A percentile compares a stretch with the other conserved stretches of the same genome.
Evolutionary conservation across 64 coral and sea anemone species (phyloP).

Genomic region (Montipora cactus): DNA sequence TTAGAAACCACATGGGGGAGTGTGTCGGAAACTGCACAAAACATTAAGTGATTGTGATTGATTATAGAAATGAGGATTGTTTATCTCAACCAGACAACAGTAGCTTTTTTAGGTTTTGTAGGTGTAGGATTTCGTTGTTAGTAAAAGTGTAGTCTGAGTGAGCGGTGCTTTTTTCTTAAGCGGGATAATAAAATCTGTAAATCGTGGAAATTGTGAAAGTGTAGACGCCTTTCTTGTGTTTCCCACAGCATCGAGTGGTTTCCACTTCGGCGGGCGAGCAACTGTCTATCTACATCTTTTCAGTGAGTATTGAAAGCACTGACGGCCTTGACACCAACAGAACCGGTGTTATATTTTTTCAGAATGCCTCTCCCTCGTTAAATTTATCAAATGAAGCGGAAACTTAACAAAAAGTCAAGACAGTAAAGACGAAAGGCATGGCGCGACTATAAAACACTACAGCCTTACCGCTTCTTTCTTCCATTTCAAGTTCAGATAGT

Average conservation of each 20-base stretch:
- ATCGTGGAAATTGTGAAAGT: neutral
- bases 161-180: neutral
- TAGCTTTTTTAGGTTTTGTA: neutral
- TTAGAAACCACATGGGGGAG: neutral
- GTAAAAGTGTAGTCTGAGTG: neutral
- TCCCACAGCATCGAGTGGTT: neutral
- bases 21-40: neutral
- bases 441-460: too few relatives aligned
- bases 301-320: too few relatives aligned
- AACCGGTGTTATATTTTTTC: too few relatives aligned
- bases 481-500: neutral
- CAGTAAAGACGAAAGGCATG: too few relatives aligned
- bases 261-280: too few relatives aligned
- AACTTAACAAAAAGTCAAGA: too few relatives aligned
- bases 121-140: neutral
- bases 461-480: neutral
- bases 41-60: neutral
- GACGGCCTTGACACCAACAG: too few relatives aligned
- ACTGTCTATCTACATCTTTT: too few relatives aligned
- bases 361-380: too few relatives aligned
- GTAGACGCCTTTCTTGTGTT: constrained; percentile 22
- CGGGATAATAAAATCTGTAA: neutral
- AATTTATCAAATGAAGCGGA: too few relatives aligned
- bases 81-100: neutral
- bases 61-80: neutral